Evolutionary conservation across 2,888 invertebrate genomes (phyloP), one percentile per base, ranked within the genome.

Genomic region (Automeris io): DNA sequence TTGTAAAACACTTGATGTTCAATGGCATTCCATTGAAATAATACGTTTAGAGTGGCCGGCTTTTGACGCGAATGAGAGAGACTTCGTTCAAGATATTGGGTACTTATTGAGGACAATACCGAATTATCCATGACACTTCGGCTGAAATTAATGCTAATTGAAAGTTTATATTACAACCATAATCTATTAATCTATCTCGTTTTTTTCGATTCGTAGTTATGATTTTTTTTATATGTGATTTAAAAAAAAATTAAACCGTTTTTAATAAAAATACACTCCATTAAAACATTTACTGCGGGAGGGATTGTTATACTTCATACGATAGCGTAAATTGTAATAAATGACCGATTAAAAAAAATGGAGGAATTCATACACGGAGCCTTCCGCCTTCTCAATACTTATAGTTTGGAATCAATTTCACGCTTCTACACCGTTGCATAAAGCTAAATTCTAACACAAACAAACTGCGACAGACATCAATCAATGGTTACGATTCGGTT

Each of bases 371-470:
- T 46, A 49, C 45, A 47, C 51, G 57, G 61, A 64, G 46, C 66
- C 78, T 81, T 81, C 80, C 79, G 78, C 69, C 66, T 61, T 54
- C 50, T 60, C 63, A 61, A 71, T 65, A 54, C 55, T 37, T 45
- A n/a, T 47, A 54, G 43, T 51, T 54, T 54, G 57, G 57, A 78
- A 78, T 76, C 81, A 83, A 86, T 86, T 86, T 80, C 64, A 82
- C 74, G 80, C 71, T 59, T 59, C 68, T 44, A 66, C 74, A 63
- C 72, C 68, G 70, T 85, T 85, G 83, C 82, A 83, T 82, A 81
- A 80, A 81, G 76, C 73, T 59, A 55, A 69, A 67, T 65, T 67
- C 60, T 56, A 66, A 72, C 61, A 69, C 63, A 72, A 73, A 69
- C 61, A 53, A 56, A 46, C 54, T 61, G 57, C 61, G 61, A 66